phyloP scores from a whole-genome alignment of 2,888 invertebrate genomes.

The Encarsia formosa region DNA sequence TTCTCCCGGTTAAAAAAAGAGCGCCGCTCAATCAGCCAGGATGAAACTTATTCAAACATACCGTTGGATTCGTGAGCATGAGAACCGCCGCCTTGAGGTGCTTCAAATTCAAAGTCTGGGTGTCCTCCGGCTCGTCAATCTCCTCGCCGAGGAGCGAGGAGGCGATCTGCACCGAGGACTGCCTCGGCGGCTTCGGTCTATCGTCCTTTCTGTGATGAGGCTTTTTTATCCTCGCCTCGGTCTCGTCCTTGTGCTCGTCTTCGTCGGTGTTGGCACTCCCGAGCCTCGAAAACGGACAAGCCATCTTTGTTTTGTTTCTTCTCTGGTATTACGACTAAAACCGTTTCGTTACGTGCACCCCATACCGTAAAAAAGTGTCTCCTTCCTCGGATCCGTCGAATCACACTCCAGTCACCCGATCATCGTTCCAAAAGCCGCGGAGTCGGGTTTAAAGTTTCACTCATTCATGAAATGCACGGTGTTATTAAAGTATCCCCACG shows the following conservation, averaged over 20 bases:
- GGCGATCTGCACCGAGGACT: constrained; percentile 63
- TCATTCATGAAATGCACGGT: too few species aligned
- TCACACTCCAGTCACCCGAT: too few species aligned
- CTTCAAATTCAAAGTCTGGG: constrained; percentile 69
- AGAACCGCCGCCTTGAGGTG: constrained; percentile 78
- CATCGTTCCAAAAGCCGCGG: too few species aligned
- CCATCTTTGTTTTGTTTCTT: too few species aligned
- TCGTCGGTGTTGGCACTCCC: constrained; percentile 22
- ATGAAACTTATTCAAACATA: constrained; percentile 43
- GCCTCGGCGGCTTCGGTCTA: constrained; percentile 53
- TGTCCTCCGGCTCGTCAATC: constrained; percentile 58
- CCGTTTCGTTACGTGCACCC: too few species aligned
- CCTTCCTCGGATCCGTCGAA: too few species aligned
- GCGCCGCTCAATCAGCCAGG: too few species aligned
- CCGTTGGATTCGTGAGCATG: constrained; percentile 77
- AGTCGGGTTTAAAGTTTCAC: too few species aligned
- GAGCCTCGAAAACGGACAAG: constrained; percentile 45
- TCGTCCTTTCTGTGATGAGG: constrained; percentile 25
- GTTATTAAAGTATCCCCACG: too few species aligned
- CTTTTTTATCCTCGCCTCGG: constrained; percentile 4
- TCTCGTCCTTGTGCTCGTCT: constrained; percentile 28
- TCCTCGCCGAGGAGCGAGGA: constrained; percentile 55
- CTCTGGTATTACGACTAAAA: too few species aligned
- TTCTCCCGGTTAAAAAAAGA: too few species aligned
- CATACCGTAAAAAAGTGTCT: too few species aligned